Base-by-base conservation (phyloP, 2,113 vertebrate species). In the Gallinago media region DNA sequence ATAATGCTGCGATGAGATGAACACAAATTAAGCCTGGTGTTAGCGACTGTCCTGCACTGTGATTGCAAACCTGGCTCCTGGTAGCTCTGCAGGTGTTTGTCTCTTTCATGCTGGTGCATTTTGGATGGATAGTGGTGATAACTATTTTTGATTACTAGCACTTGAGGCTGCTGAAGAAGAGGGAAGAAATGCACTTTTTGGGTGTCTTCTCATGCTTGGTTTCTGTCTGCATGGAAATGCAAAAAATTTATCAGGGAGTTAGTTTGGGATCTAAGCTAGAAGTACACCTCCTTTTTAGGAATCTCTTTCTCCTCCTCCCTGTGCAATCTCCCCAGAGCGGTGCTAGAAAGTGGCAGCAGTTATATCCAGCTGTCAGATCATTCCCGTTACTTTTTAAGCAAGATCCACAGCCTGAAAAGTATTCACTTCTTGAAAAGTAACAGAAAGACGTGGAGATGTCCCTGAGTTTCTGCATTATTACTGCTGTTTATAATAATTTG, bases 401-500 rank as follows among this genome's bases (percentile, higher is more conserved):
- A 61, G 34, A 83, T 66, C 38, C 68, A 74, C 54, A 81, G 73
- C 68, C 80, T 75, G 23, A 11, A 17, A 29, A 54, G 52, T 29
- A 44, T 74, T 12, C 55, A 23, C 44, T 67, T 67, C 55, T 78
- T 62, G n/a, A 76, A 77, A 58, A 83, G 46, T 27, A 49, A 22
- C 68, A 58, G 76, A 50, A 76, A 65, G 42, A 92, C 32, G 15
- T 75, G 61, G 52, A 92, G 52, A 65, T 63, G 56, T 58, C 54
- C 87, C 73, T 22, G 52, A 70, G 9, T 75, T 91, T 89, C 80
- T 87, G 55, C 21, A 32, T 80, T 62, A 10, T 34, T 73, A 46
- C 42, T 72, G 44, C 49, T 92, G 23, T 75, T 93, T 90, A 27
- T 76, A 79, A 36, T 77, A 54, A 73, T 76, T 74, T 62, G 7